Base-by-base conservation (phyloP, 1,140 invertebrate species). In the Dinoponera quadriceps region DNA sequence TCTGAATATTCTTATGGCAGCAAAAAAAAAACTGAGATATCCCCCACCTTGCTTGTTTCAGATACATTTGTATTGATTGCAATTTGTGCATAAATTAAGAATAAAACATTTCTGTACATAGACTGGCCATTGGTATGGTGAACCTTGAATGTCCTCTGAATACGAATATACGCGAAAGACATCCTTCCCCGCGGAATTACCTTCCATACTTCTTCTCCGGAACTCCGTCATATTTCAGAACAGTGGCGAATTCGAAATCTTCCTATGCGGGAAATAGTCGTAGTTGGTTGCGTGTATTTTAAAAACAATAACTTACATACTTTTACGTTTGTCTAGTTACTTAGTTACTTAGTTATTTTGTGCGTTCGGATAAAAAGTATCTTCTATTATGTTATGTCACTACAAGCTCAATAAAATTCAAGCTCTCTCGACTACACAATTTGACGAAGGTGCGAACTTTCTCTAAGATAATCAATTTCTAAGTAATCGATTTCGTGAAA, bases 1-100 rank as follows among this genome's bases (percentile, higher is more conserved):
- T 93, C 90, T 90, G 90, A 93, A 91, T 93, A 93, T 88, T 92
- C 89, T 91, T 92, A 90, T 92, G 94, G 91, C 92, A 93, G 93
- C 92, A 89, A 90, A 89, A 93, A n/a, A 94, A 93, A 93, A 94
- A 94, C 92, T 94, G 93, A 94, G 93, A 94, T 94, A 94, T 94
- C 93, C 93, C 93, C 94, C 94, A 94, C 94, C 93, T 94, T 94
- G 94, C 94, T 94, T 94, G 94, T 94, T 94, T 94, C 93, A 94
- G 93, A 94, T 94, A 94, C 93, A 94, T 94, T 94, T 94, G 94
- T 94, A 94, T 94, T 94, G 94, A 94, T 94, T 94, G 94, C 94
- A 94, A 94, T 94, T 94, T 94, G 94, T 94, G 94, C 94, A 94
- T 94, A 94, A 94, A 94, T 94, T 94, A 94, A 94, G 93, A 94